Evolutionary conservation across 1,140 invertebrate genomes (phyloP).

Genomic region (Xylocopa sonorina): DNA sequence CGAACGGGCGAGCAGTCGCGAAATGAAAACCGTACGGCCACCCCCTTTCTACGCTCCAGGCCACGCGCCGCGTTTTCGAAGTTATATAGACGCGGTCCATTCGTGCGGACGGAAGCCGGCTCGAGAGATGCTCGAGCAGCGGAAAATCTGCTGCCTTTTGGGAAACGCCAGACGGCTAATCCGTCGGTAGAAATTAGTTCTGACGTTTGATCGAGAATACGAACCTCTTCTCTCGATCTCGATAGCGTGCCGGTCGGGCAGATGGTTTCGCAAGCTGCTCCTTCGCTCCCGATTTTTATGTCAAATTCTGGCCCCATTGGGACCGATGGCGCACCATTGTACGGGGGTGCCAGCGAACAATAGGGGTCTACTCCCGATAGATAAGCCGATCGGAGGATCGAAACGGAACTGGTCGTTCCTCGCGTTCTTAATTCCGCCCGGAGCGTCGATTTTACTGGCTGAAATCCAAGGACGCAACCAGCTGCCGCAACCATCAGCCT

Average conservation of each 20-base stretch:
- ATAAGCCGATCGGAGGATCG: constrained; percentile 25
- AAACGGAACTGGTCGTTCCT: background rate
- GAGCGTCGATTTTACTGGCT: constrained; percentile 12
- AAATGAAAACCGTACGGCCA: constrained; percentile 69
- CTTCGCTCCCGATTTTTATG: background rate
- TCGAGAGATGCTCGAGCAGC: constrained; percentile 7
- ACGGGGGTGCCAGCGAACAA: background rate
- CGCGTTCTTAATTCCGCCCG: background rate
- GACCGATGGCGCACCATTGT: background rate
- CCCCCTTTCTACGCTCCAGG: constrained; percentile 21
- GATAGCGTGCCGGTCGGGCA: background rate
- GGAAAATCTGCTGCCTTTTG: constrained; percentile 43
- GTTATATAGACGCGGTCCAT: constrained; percentile 9
- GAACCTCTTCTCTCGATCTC: background rate
- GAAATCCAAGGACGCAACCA: constrained; percentile 38
- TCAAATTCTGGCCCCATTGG: background rate
- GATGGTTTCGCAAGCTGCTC: constrained; percentile 16
- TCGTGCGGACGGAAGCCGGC: constrained; percentile 18
- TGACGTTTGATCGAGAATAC: constrained; percentile 37
- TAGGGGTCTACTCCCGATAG: background rate
- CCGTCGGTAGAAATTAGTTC: constrained; percentile 36
- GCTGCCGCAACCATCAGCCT: background rate
- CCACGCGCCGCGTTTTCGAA: background rate
- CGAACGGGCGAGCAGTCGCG: constrained; percentile 47
- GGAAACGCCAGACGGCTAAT: constrained; percentile 38